Percentiles rank a stretch among this genome's conserved stretches.
phyloP scores from a whole-genome alignment of 2,797 vertebrate genomes.

The Clarias laeviceps region DNA sequence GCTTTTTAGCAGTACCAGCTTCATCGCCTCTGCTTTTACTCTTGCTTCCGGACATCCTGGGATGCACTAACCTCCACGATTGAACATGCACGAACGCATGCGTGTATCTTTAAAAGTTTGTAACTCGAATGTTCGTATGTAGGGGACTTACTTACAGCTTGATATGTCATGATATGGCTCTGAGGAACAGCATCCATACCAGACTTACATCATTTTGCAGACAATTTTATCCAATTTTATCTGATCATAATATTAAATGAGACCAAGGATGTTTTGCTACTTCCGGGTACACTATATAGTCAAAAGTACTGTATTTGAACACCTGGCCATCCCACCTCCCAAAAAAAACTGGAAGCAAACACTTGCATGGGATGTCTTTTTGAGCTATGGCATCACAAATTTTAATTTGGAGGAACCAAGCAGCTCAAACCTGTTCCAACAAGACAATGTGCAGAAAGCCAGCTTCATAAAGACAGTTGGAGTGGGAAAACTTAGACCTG shows the following conservation, averaged over 20 bases:
- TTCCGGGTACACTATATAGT: neutral
- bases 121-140: too few relatives aligned
- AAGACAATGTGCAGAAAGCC: neutral
- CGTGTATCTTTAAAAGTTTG: too few relatives aligned
- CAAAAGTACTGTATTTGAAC: neutral
- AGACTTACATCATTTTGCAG: neutral
- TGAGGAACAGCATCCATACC: neutral
- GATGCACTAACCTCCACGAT: too few relatives aligned
- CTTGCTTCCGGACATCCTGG: too few relatives aligned
- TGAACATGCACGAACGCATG: too few relatives aligned
- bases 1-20: too few relatives aligned
- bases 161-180: neutral
- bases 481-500: neutral
- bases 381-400: neutral
- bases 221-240: neutral
- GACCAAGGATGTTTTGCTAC: neutral
- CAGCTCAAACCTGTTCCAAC: neutral
- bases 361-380: neutral
- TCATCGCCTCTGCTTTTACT: too few relatives aligned
- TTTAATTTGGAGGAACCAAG: neutral
- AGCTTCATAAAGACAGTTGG: neutral
- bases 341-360: neutral
- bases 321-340: neutral
- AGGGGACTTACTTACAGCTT: neutral
- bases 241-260: neutral